Conservation (phyloP, 2,797 vertebrate genomes). For the Nyctibius grandis region DNA sequence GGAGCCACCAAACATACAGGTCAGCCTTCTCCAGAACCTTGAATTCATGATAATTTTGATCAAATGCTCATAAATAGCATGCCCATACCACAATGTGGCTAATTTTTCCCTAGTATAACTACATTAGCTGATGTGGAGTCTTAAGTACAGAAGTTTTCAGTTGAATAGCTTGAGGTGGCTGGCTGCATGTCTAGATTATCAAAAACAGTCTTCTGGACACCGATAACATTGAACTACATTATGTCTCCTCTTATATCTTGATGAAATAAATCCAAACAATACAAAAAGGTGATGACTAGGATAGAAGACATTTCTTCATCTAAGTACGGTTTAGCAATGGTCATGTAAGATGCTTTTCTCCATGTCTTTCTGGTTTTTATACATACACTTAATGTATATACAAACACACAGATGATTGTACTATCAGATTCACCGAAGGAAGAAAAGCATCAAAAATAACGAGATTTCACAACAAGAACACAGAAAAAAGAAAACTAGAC, state of each 20-base stretch:
- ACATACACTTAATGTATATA: background rate
- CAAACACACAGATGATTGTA: background rate
- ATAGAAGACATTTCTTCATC: background rate
- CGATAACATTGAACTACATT: background rate
- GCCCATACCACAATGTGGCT: background rate
- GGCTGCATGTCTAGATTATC: background rate
- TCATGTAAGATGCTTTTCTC: background rate
- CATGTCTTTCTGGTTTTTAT: background rate
- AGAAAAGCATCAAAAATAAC: background rate
- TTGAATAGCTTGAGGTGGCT: background rate
- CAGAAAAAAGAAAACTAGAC: background rate
- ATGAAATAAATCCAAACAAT: background rate
- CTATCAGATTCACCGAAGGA: background rate
- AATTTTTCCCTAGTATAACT: background rate
- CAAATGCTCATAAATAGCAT: background rate
- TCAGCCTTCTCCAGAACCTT: background rate
- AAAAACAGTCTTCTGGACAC: background rate
- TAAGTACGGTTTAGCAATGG: background rate
- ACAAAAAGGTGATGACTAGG: background rate
- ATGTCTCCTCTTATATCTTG: background rate
- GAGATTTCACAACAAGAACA: background rate
- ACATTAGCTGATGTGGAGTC: background rate
- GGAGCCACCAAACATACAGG: background rate
- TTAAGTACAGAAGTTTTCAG: background rate
- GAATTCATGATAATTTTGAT: background rate